Evolutionary conservation across 2,888 invertebrate genomes (phyloP).

Genomic region (Leptinotarsa juncta): DNA sequence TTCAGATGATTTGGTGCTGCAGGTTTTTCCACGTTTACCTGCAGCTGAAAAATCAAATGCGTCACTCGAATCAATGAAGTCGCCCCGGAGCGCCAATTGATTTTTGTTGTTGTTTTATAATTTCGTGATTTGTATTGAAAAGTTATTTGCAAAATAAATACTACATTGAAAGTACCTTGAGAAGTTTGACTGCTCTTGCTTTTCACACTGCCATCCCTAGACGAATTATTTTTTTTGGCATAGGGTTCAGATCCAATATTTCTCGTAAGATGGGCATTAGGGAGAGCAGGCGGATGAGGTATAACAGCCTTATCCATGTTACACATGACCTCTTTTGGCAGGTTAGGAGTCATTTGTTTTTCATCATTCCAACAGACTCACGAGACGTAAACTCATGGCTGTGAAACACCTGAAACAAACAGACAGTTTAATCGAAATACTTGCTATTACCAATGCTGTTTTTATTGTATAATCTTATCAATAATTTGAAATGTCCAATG

Average conservation of each 20-base stretch:
- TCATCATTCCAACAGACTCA: background rate
- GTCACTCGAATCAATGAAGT: too few relatives aligned
- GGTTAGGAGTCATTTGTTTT: conserved; percentile 45
- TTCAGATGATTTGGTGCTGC: too few relatives aligned
- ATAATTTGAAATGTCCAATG: too few relatives aligned
- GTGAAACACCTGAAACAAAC: conserved; percentile 10
- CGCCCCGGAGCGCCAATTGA: too few relatives aligned
- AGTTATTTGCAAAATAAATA: background rate
- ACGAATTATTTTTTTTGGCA: conserved; percentile 24
- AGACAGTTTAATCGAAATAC: too few relatives aligned
- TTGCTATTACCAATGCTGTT: too few relatives aligned
- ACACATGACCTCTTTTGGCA: conserved; percentile 53
- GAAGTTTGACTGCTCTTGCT: conserved; percentile 56
- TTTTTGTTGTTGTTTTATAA: background rate
- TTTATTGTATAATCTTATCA: too few relatives aligned
- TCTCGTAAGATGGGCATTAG: conserved; percentile 48
- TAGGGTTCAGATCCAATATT: conserved; percentile 40
- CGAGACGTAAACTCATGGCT: too few relatives aligned
- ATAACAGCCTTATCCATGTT: conserved; percentile 59
- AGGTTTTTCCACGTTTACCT: too few relatives aligned
- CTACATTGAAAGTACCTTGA: conserved; percentile 47
- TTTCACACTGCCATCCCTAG: conserved; percentile 47
- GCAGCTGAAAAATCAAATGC: too few relatives aligned
- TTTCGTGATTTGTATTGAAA: background rate
- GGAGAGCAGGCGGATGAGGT: conserved; percentile 61